A percentile compares a stretch with the other conserved stretches of the same genome.
These are phyloP conservation scores for Phylloscopus trochilus DNA, from an alignment of 2,113 vertebrate species.

Conservation along the genomic window DNA sequence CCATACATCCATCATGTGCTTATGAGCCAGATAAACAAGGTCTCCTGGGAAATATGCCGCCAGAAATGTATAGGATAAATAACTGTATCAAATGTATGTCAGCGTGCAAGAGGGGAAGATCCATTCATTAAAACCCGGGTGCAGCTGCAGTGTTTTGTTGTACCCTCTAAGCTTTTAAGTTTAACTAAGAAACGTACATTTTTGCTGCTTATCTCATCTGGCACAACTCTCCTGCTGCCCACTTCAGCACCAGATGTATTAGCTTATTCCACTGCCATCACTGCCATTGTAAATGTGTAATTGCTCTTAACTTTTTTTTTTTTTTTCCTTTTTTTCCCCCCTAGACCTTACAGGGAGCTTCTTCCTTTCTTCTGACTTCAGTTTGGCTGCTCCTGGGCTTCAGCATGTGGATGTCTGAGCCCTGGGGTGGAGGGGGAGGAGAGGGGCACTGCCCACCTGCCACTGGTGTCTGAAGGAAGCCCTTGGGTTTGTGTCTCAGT, in stretches of 20 bases:
- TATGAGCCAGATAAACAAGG: slow-evolving; percentile 63
- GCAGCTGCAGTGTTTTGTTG: slow-evolving; percentile 54
- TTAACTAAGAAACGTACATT: slow-evolving; percentile 56
- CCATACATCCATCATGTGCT: slow-evolving; percentile 66
- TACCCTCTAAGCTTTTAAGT: slow-evolving; percentile 69
- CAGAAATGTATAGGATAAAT: slow-evolving; percentile 73
- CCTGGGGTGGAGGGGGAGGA: background rate
- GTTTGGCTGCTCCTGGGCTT: background rate
- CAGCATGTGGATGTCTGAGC: background rate
- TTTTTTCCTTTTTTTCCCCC: fast-evolving
- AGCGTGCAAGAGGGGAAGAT: slow-evolving; percentile 51
- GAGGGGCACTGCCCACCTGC: background rate
- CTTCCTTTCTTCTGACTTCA: background rate
- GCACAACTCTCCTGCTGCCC: slow-evolving; percentile 9
- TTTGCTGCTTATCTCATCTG: slow-evolving; percentile 64
- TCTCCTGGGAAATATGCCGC: slow-evolving; percentile 58
- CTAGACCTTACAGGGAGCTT: background rate
- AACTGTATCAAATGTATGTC: slow-evolving; percentile 67
- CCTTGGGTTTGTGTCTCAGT: background rate
- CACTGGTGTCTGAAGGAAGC: background rate
- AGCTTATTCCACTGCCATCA: slow-evolving; percentile 31
- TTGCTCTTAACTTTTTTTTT: slow-evolving; percentile 15
- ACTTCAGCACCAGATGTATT: slow-evolving; percentile 51
- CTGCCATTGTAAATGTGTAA: slow-evolving; percentile 22
- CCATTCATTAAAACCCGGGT: slow-evolving; percentile 65